A percentile compares a stretch with the other conserved stretches of the same genome.
Conservation (phyloP, 2,888 invertebrate genomes). For the Clistopyga incitator region DNA sequence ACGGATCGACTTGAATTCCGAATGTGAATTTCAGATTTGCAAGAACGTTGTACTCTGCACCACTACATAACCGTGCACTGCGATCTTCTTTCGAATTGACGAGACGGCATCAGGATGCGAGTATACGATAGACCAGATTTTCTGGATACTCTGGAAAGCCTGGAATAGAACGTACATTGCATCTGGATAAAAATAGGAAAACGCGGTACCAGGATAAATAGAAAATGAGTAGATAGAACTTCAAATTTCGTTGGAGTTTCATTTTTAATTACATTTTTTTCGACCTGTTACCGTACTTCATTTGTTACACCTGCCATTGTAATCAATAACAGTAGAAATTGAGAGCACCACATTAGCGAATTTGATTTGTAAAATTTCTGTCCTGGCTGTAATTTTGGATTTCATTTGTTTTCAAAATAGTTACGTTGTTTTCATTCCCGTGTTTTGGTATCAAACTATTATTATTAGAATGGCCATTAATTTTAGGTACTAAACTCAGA, state of each 20-base stretch:
- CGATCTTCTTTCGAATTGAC: conserved; percentile 47
- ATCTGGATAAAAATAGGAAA: neutral
- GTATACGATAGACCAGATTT: conserved; percentile 28
- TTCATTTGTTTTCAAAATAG: no score
- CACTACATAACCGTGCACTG: conserved; percentile 4
- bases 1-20: conserved; percentile 77
- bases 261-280: no score
- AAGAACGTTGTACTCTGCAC: neutral
- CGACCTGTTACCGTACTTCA: no score
- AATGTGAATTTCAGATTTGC: conserved; percentile 76
- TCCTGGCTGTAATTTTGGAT: neutral
- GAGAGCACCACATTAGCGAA: no score
- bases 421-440: no score
- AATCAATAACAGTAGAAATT: no score
- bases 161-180: neutral
- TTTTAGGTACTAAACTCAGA: no score
- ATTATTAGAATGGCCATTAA: no score
- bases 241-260: no score
- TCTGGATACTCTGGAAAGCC: conserved; percentile 18
- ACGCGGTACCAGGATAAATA: neutral
- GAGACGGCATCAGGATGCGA: conserved; percentile 29
- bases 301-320: no score
- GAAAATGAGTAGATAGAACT: neutral
- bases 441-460: no score
- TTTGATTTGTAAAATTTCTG: no score